These are phyloP conservation scores for Notamacropus eugenii DNA, from an alignment of 2,797 vertebrate genomes.

Conservation along the genomic window DNA sequence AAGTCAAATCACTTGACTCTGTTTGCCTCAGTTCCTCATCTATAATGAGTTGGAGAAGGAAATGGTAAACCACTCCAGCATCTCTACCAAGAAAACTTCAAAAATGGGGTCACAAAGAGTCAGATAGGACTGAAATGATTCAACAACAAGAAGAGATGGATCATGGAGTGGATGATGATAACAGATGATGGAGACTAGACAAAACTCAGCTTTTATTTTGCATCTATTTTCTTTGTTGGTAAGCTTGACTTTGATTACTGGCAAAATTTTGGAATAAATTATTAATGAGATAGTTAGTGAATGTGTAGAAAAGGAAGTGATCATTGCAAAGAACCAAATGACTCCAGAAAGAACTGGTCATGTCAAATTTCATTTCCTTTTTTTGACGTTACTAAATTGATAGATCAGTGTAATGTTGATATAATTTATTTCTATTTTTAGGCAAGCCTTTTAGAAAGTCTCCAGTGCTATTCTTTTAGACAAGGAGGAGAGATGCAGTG, in stretches of 20 bases:
- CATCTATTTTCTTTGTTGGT: not conserved
- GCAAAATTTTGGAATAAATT: not conserved
- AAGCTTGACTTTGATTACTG: not conserved
- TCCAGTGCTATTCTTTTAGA: not conserved
- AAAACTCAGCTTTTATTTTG: not conserved
- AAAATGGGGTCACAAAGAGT: not conserved
- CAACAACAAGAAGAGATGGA: not conserved
- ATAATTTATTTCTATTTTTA: not conserved
- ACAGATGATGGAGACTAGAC: not conserved
- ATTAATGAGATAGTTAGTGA: not conserved
- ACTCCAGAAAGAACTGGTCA: not conserved
- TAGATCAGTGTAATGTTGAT: not conserved
- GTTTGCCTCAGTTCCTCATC: not conserved
- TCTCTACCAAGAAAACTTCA: not conserved
- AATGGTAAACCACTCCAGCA: too few species aligned
- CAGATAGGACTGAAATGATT: not conserved
- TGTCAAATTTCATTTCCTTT: not conserved
- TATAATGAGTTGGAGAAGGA: not conserved
- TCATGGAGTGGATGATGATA: not conserved
- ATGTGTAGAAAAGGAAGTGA: not conserved
- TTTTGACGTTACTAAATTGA: not conserved
- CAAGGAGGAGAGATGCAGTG: not conserved
- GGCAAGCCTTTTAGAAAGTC: not conserved
- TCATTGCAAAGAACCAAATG: not conserved
- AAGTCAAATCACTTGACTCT: not conserved